phyloP scores from a whole-genome alignment of 2,797 vertebrate species.

The Phataginus tricuspis region DNA sequence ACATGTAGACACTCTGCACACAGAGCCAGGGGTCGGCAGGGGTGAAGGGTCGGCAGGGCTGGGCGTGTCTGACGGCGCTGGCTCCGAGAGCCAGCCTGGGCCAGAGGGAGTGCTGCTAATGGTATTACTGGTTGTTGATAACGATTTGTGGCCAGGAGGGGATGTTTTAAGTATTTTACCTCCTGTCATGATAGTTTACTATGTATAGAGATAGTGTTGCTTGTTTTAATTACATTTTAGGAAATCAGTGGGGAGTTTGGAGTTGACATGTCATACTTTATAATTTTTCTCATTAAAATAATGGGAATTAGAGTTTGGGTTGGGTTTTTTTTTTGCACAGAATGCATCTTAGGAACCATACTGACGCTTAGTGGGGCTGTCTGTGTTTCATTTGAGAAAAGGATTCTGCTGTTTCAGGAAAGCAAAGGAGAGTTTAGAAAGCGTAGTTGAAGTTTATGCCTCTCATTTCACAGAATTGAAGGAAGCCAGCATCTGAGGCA shows the following conservation, averaged over 20 bases:
- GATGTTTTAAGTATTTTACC: not conserved
- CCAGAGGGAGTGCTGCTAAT: too few species aligned
- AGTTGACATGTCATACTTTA: not conserved
- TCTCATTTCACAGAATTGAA: not conserved
- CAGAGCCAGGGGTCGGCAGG: accelerated
- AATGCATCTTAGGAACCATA: not conserved
- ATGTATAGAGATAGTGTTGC: not conserved
- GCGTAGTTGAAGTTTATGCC: accelerated
- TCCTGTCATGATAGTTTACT: not conserved
- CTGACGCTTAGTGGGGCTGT: not conserved
- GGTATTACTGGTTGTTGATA: not conserved
- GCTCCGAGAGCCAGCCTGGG: not conserved
- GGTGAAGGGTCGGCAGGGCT: accelerated
- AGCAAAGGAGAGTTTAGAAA: not conserved
- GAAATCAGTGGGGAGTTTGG: not conserved
- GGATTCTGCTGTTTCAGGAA: not conserved
- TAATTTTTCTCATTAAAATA: not conserved
- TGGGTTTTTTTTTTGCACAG: not conserved
- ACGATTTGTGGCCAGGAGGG: not conserved
- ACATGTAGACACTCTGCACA: not conserved
- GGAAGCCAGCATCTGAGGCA: not conserved
- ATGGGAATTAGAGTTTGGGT: not conserved
- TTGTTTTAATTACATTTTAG: not conserved
- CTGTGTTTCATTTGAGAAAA: not conserved
- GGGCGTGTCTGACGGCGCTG: accelerated